Base-by-base conservation (phyloP, 2,888 invertebrate species). In the Tridacna gigas region DNA sequence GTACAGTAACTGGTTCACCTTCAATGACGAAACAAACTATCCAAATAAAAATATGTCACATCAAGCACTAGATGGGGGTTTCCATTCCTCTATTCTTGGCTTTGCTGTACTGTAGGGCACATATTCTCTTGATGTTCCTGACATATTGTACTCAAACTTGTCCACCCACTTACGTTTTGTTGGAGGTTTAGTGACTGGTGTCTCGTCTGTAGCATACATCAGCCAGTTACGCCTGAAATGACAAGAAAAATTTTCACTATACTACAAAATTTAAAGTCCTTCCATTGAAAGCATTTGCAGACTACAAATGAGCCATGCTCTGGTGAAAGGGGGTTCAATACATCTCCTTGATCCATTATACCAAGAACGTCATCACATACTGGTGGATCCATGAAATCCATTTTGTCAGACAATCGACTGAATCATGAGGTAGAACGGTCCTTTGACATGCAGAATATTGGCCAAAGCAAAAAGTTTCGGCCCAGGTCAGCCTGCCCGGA, bases 41-140 rank as follows among this genome's bases (percentile, higher is more conserved):
- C 18, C 9, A 56, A 56, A 37, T 37, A 37, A 37, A 15, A 11
- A 56, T 3, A 56, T 3, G 56, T 56, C 56, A 9, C 2, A 56
- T 56, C 56, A 67, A 45, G 45, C 63, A 63, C 63, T 63, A 18
- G 74, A 56, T 0, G 92, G 91, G 7, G 94, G 94, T 67, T 88
- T 75, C 99, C 99, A 99, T 2, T 97, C 96, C 93, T 98, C 96
- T 51, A 99, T 96, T 95, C 99, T 99, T 0, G 97, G 96, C 37
- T 95, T 95, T 0, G 97, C 97, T 3, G 99, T 99, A 88, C 97
- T 97, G 95, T 98, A 99, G 0, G 99, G 99, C 90, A 97, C 96
- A 93, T 98, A 99, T 89, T 97, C 97, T 67, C 95, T 94, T 0
- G 96, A 96, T 0, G 98, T 98, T 7, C 98, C 99, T 0, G 97